These are phyloP conservation scores for Pyrgilauda ruficollis DNA, from an alignment of 2,113 vertebrate species.

Conservation along the genomic window DNA sequence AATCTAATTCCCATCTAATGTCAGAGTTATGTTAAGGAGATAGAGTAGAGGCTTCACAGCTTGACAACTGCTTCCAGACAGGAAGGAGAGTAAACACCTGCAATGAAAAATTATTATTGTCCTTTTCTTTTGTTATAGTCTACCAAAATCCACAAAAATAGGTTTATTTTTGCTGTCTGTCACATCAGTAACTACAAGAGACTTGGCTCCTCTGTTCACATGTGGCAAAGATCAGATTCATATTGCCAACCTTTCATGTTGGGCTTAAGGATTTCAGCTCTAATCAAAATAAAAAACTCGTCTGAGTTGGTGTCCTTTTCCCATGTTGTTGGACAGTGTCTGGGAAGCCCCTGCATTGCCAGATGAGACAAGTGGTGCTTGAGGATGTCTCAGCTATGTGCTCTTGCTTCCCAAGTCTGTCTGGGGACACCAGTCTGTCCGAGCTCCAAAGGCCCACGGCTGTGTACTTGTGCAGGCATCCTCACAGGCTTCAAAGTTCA, in stretches of 20 bases:
- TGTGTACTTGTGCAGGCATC: accelerated
- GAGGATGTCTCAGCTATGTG: neutral
- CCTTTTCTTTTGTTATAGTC: neutral
- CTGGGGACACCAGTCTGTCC: neutral
- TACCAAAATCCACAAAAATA: neutral
- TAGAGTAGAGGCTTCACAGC: neutral
- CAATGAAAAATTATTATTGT: neutral
- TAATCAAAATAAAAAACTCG: neutral
- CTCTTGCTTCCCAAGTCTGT: neutral
- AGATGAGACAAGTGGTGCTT: neutral
- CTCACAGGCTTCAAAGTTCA: neutral
- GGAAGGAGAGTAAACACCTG: neutral
- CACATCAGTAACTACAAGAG: neutral
- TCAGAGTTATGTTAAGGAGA: neutral
- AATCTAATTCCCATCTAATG: neutral
- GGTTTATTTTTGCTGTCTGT: neutral
- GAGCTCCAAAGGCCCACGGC: neutral
- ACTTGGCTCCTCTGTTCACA: neutral
- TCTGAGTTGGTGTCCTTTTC: neutral
- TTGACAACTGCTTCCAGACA: neutral
- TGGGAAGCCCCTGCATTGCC: neutral
- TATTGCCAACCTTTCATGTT: neutral
- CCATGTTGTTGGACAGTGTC: neutral
- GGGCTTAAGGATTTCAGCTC: neutral
- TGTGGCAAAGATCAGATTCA: neutral